Evolutionary conservation across 2,113 vertebrate species (phyloP).

Genomic region (Catagonus wagneri): DNA sequence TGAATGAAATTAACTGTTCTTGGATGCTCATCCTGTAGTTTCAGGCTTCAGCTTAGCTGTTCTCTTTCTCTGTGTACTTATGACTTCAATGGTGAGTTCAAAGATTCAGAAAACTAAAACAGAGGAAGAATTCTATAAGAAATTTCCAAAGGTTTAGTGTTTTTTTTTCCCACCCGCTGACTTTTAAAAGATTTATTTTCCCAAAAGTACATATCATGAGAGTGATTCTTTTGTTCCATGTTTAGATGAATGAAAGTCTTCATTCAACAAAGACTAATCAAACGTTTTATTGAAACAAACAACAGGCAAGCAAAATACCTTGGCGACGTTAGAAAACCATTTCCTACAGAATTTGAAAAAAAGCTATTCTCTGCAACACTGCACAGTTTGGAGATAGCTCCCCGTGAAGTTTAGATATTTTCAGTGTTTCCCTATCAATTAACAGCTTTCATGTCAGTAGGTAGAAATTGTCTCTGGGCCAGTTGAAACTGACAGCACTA

Average conservation of each 20-base stretch:
- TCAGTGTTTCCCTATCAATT: neutral
- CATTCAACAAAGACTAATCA: neutral
- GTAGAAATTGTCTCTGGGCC: neutral
- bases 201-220: neutral
- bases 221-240: neutral
- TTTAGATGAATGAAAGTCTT: neutral
- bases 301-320: neutral
- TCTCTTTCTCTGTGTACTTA: neutral
- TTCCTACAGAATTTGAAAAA: neutral
- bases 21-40: neutral
- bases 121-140: neutral
- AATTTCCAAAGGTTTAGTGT: neutral
- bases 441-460: neutral
- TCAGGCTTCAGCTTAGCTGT: neutral
- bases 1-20: neutral
- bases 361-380: fast-evolving
- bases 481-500: too few relatives aligned
- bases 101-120: neutral
- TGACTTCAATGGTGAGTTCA: neutral
- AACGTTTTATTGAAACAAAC: neutral
- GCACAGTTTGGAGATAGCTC: neutral
- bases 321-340: neutral
- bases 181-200: neutral
- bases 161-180: neutral
- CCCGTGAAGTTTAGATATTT: neutral